Conservation (phyloP, 2,888 invertebrate genomes). For the Ornithoptera alexandrae region DNA sequence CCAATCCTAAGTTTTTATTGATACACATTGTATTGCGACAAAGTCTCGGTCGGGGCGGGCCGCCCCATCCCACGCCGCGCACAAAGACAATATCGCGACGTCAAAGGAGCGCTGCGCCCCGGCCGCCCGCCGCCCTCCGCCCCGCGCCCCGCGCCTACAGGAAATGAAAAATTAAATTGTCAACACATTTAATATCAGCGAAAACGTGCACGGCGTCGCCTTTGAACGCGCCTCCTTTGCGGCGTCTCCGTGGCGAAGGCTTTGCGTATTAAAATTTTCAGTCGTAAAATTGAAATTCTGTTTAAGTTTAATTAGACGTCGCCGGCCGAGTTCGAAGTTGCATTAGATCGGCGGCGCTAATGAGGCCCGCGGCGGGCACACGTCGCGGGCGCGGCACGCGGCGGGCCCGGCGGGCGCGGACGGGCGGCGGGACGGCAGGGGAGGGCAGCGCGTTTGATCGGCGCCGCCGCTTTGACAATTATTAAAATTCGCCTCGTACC, state of each 20-base stretch:
- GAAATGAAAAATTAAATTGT: slow-evolving; percentile 81
- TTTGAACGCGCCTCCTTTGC: slow-evolving; percentile 75
- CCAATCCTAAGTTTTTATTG: slow-evolving; percentile 81
- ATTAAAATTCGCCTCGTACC: slow-evolving; percentile 81
- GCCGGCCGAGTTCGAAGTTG: slow-evolving; percentile 72
- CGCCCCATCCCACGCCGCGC: slow-evolving; percentile 74
- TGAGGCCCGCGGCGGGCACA: slow-evolving; percentile 76
- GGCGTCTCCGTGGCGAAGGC: slow-evolving; percentile 65
- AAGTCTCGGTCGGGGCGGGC: slow-evolving; percentile 75
- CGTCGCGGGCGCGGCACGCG: slow-evolving; percentile 56
- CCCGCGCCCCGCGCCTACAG: slow-evolving; percentile 56
- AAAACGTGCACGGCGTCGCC: slow-evolving; percentile 78
- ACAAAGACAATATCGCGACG: slow-evolving; percentile 81
- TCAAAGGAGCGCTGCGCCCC: slow-evolving; percentile 72
- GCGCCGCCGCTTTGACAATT: slow-evolving; percentile 81
- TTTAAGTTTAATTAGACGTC: slow-evolving; percentile 76
- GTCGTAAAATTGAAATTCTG: slow-evolving; percentile 76
- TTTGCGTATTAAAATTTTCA: slow-evolving; percentile 77
- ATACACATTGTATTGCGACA: slow-evolving; percentile 81
- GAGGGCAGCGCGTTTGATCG: slow-evolving; percentile 69
- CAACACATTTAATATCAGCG: slow-evolving; percentile 81
- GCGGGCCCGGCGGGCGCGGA: slow-evolving; percentile 33
- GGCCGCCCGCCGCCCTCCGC: slow-evolving; percentile 50
- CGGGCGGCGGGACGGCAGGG: slow-evolving; percentile 34
- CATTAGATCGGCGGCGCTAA: slow-evolving; percentile 77